phyloP scores from a whole-genome alignment of 2,888 invertebrate genomes.

The Tholera decimalis region DNA sequence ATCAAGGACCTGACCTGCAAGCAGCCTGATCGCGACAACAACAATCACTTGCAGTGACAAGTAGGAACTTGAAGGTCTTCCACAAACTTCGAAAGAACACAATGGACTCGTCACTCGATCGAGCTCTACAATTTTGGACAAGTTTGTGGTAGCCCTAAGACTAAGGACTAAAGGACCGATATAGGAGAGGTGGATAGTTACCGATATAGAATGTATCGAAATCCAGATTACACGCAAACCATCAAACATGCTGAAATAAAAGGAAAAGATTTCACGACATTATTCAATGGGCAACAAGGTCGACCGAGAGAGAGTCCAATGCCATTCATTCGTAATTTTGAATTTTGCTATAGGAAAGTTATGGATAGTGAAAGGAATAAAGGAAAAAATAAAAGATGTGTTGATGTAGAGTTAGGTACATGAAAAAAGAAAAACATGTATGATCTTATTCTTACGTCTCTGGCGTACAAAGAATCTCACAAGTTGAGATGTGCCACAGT shows the following conservation, averaged over 20 bases:
- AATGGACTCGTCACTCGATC: conserved; percentile 83
- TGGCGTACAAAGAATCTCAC: conserved; percentile 5
- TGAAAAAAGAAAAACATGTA: conserved; percentile 2
- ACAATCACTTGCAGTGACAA: neutral
- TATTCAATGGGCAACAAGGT: conserved; percentile 51
- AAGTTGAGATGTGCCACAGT: neutral
- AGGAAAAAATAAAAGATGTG: neutral
- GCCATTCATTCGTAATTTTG: conserved; percentile 77
- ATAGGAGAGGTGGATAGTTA: conserved; percentile 82
- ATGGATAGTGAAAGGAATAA: neutral
- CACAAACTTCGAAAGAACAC: conserved; percentile 84
- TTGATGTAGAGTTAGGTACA: conserved; percentile 13
- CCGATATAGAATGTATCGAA: conserved; percentile 82
- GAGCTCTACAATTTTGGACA: conserved; percentile 71
- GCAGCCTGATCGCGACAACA: conserved; percentile 1
- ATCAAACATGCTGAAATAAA: conserved; percentile 90
- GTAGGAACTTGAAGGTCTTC: conserved; percentile 73
- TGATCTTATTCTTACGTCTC: conserved; percentile 2
- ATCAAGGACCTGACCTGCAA: conserved; percentile 16
- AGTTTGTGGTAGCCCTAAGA: conserved; percentile 86
- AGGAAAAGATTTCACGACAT: conserved; percentile 73
- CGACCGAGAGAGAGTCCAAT: conserved; percentile 86
- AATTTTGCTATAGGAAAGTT: conserved; percentile 68
- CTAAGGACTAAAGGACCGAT: conserved; percentile 64
- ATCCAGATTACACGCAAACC: conserved; percentile 91